Percentiles rank a stretch among this genome's conserved stretches.
Evolutionary conservation across 1,140 invertebrate genomes (phyloP).

Genomic region (Apis cerana): DNA sequence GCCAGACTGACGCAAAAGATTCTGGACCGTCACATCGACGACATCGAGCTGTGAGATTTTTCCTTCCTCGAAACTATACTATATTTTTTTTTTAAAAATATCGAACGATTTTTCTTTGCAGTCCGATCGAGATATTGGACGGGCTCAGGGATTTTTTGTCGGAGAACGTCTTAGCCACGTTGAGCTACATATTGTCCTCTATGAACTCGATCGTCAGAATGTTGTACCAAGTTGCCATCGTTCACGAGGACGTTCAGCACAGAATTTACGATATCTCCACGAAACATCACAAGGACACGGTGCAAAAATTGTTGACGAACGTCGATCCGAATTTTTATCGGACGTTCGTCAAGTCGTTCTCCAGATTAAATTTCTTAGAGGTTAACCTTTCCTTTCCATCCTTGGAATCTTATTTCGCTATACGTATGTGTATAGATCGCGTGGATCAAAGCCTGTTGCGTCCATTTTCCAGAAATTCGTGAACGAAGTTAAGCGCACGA

Average conservation of each 20-base stretch:
- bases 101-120: slow-evolving; percentile 27
- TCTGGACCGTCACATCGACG: slow-evolving; percentile 56
- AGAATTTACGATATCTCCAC: slow-evolving; percentile 66
- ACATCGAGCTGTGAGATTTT: slow-evolving; percentile 38
- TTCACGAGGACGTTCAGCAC: slow-evolving; percentile 65
- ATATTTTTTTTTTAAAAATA: not conserved
- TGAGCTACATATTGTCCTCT: slow-evolving; percentile 69
- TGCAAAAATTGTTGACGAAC: slow-evolving; percentile 68
- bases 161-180: slow-evolving; percentile 63
- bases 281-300: slow-evolving; percentile 62
- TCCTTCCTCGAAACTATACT: too few relatives aligned
- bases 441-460: not conserved
- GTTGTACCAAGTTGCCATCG: slow-evolving; percentile 70
- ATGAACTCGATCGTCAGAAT: slow-evolving; percentile 68
- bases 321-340: slow-evolving; percentile 68
- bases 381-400: slow-evolving; percentile 18
- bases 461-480: slow-evolving; percentile 60
- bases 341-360: slow-evolving; percentile 67
- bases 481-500: slow-evolving; percentile 31
- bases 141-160: slow-evolving; percentile 66
- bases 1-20: slow-evolving; percentile 68
- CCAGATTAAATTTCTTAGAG: slow-evolving; percentile 67
- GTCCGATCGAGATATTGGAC: slow-evolving; percentile 67
- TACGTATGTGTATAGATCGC: not conserved
- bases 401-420: not conserved